Conservation (phyloP, 2,113 vertebrate genomes). For the Telmatochromis brichardi region DNA sequence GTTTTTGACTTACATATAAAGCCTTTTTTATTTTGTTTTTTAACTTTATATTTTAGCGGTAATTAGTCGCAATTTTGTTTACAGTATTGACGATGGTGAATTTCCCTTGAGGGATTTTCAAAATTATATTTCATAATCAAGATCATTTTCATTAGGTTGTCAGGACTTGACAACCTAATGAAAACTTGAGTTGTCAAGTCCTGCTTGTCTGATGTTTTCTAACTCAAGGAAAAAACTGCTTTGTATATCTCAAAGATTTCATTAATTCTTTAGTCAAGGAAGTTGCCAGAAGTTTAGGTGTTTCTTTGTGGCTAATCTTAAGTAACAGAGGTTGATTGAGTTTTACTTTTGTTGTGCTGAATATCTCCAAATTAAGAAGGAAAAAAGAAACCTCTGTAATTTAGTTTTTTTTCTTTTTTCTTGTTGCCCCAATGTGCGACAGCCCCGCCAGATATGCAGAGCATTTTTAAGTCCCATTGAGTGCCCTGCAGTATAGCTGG, state of each 20-base stretch:
- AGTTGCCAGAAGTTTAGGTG: not conserved
- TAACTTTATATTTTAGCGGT: not conserved
- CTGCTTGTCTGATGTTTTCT: not conserved
- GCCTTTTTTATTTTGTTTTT: not conserved
- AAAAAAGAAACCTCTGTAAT: not conserved
- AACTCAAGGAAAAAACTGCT: not conserved
- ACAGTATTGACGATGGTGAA: not conserved
- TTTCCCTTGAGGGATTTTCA: not conserved
- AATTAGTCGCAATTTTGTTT: not conserved
- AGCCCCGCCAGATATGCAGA: not conserved
- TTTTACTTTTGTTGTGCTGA: not conserved
- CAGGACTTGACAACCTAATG: not conserved
- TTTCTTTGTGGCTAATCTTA: not conserved
- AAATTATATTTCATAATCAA: not conserved
- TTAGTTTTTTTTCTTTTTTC: not conserved
- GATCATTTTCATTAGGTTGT: not conserved
- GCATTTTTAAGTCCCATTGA: not conserved
- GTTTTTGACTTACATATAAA: not conserved
- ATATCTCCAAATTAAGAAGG: not conserved
- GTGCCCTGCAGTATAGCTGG: not conserved
- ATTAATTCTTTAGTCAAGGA: not conserved
- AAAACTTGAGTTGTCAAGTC: not conserved
- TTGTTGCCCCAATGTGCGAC: not conserved
- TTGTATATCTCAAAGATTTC: not conserved
- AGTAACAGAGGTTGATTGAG: not conserved